These are phyloP conservation scores for Clitarchus hookeri DNA, from an alignment of 2,888 invertebrate species.

Conservation along the genomic window DNA sequence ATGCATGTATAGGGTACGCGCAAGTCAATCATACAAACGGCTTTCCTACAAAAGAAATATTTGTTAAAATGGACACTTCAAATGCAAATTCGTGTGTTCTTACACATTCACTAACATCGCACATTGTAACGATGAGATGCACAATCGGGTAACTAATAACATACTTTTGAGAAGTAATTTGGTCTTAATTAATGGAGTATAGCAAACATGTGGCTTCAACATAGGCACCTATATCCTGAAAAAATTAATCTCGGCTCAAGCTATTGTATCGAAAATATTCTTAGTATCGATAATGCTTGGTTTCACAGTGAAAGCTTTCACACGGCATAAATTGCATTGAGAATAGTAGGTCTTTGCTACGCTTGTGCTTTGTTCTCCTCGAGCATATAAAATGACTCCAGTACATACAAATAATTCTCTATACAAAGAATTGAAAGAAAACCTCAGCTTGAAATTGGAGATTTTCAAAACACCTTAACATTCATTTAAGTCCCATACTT, in stretches of 20 bases:
- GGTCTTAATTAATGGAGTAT: background rate
- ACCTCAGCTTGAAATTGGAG: background rate
- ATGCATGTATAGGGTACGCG: constrained; percentile 37
- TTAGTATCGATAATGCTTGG: background rate
- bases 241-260: background rate
- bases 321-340: background rate
- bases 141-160: background rate
- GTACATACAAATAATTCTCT: background rate
- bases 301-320: constrained; percentile 5
- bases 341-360: background rate
- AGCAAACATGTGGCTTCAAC: background rate
- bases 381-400: background rate
- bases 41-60: constrained; percentile 31
- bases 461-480: background rate
- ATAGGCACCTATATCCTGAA: background rate
- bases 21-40: constrained; percentile 28
- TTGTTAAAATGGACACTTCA: background rate
- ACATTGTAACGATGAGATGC: background rate
- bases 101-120: background rate
- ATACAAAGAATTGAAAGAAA: background rate
- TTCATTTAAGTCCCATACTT: background rate
- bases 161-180: background rate
- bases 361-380: background rate
- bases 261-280: background rate
- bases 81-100: constrained; percentile 15